Evolutionary conservation across 2,797 vertebrate species (phyloP).

Genomic region (Muscicapa striata): DNA sequence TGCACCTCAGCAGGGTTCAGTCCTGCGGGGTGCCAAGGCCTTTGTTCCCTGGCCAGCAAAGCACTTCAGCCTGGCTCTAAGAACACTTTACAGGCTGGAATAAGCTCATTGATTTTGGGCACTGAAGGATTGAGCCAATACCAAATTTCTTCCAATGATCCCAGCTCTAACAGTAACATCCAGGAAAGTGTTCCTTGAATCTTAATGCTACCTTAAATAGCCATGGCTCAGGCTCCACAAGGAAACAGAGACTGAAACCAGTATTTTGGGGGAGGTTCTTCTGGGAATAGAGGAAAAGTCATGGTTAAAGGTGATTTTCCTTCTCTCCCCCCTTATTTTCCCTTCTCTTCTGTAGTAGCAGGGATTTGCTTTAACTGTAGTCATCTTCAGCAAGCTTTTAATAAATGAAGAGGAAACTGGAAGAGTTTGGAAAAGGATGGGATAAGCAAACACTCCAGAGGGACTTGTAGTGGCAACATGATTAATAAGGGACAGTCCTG

Average conservation of each 20-base stretch:
- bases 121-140: background rate
- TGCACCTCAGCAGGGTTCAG: conserved; percentile 33
- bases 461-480: conserved; percentile 51
- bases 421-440: background rate
- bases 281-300: background rate
- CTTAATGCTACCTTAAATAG: background rate
- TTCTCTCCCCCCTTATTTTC: background rate
- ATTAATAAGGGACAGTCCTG: conserved; percentile 61
- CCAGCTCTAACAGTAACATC: background rate
- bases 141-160: conserved; percentile 18
- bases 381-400: background rate
- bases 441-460: conserved; percentile 31
- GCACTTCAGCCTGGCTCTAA: conserved; percentile 11
- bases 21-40: conserved; percentile 6
- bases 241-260: background rate
- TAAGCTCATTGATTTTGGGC: background rate
- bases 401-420: conserved; percentile 1
- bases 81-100: background rate
- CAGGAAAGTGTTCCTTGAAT: conserved; percentile 22
- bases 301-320: background rate
- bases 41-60: conserved; percentile 33
- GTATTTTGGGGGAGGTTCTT: background rate
- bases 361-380: background rate
- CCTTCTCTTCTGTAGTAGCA: background rate
- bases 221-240: background rate